These are phyloP conservation scores for Phenacoccus solenopsis DNA, from an alignment of 1,140 invertebrate genomes.

Conservation along the genomic window DNA sequence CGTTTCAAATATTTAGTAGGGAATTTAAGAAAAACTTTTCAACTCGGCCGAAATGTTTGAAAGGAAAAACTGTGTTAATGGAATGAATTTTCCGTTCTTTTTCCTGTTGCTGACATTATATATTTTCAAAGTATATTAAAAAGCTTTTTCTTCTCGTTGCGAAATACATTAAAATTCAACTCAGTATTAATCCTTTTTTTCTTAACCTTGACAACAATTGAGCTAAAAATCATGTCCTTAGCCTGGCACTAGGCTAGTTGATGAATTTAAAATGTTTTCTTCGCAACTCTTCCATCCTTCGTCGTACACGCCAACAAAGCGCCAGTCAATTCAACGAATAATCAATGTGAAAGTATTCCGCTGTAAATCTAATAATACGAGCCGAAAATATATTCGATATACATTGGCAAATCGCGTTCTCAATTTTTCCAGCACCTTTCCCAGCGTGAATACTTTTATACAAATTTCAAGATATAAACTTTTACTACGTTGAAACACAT, in stretches of 20 bases:
- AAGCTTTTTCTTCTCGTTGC: background rate
- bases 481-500: too few species aligned
- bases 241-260: background rate
- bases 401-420: background rate
- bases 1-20: background rate
- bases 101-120: background rate
- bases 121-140: background rate
- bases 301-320: background rate
- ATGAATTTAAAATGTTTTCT: too few species aligned
- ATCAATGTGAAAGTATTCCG: background rate
- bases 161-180: background rate
- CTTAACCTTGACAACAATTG: background rate
- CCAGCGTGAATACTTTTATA: too few species aligned
- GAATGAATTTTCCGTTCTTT: background rate
- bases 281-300: background rate
- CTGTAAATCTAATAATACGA: background rate
- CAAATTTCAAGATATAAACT: too few species aligned
- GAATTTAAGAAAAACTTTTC: background rate
- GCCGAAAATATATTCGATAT: background rate
- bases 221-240: background rate
- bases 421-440: background rate
- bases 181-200: constrained; percentile 3
- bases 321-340: background rate
- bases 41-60: background rate
- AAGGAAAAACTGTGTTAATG: background rate